Conservation (phyloP, 2,797 vertebrate genomes). For the Harpagifer antarcticus region DNA sequence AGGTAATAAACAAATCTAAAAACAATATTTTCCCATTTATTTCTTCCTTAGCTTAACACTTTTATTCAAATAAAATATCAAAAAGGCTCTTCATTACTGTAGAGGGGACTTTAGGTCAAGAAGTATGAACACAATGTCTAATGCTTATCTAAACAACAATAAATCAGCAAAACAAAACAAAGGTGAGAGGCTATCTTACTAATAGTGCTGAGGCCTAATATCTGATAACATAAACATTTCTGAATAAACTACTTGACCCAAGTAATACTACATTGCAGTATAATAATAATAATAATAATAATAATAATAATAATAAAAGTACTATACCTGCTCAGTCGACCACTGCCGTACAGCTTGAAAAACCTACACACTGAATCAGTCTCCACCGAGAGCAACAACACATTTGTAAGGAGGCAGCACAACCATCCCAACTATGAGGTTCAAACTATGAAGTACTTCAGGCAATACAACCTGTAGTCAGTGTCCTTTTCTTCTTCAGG, state of each 20-base stretch:
- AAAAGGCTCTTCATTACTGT: neutral
- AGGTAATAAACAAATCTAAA: neutral
- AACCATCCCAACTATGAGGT: conserved; percentile 45
- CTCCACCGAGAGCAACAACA: neutral
- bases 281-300: conserved; percentile 30
- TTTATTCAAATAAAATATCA: neutral
- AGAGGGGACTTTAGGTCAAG: neutral
- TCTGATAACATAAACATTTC: neutral
- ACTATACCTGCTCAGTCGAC: conserved; percentile 56
- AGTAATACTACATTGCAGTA: neutral
- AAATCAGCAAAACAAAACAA: conserved; percentile 8
- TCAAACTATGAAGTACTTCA: conserved; percentile 30
- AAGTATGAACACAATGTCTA: neutral
- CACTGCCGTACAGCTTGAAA: neutral
- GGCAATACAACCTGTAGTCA: neutral
- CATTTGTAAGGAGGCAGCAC: conserved; percentile 21
- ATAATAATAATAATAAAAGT: conserved; percentile 9
- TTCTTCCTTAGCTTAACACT: neutral
- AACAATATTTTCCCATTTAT: neutral
- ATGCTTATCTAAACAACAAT: neutral
- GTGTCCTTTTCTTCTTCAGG: conserved; percentile 26
- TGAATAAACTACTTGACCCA: neutral
- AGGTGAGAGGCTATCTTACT: neutral
- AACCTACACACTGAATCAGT: conserved; percentile 12
- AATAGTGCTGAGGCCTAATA: neutral